A percentile compares a stretch with the other conserved stretches of the same genome.
These are phyloP conservation scores for Nebria salina DNA, from an alignment of 2,888 invertebrate species.

Conservation along the genomic window DNA sequence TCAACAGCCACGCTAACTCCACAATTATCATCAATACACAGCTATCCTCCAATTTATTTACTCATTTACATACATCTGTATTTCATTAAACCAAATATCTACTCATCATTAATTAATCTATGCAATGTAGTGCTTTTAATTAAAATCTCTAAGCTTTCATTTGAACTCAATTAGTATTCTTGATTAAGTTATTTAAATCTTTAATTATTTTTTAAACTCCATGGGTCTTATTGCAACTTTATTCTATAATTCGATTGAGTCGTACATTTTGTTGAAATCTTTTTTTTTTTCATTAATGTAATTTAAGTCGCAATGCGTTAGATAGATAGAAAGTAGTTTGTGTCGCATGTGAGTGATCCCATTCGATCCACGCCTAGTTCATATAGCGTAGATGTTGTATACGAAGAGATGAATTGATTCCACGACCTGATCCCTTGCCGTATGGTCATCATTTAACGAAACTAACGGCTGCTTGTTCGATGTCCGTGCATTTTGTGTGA, in stretches of 20 bases:
- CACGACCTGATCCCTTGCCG: neutral
- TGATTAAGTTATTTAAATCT: no score
- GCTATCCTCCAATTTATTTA: no score
- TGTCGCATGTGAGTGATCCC: conserved; percentile 2
- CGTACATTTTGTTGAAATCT: no score
- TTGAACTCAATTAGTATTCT: no score
- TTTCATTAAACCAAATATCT: no score
- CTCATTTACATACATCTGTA: no score
- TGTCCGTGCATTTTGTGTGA: conserved; percentile 14
- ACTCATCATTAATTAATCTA: no score
- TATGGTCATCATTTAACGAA: neutral
- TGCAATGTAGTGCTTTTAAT: no score
- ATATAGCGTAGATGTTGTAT: neutral
- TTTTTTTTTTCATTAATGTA: neutral
- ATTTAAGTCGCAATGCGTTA: neutral
- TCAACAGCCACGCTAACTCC: neutral
- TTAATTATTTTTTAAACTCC: no score
- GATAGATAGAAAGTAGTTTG: conserved; percentile 13
- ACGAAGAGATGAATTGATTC: neutral
- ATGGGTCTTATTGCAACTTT: no score
- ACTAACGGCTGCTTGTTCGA: conserved; percentile 17
- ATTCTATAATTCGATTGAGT: no score
- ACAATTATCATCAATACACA: neutral
- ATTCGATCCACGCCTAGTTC: neutral
- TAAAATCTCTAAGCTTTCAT: no score